phyloP scores from a whole-genome alignment of 2,888 invertebrate genomes.

The Pyrrhosoma nymphula region DNA sequence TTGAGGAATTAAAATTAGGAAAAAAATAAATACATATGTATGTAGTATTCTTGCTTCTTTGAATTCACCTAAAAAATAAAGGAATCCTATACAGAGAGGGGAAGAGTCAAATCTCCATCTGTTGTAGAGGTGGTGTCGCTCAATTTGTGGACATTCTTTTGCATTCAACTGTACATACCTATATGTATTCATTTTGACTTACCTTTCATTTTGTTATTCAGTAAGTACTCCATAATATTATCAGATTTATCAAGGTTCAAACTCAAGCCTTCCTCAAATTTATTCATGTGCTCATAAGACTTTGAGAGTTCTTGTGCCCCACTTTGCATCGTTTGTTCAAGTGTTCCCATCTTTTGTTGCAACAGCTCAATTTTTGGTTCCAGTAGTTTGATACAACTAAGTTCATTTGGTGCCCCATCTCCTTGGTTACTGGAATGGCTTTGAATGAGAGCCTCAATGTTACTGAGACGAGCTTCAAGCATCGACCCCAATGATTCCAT shows the following conservation, averaged over 20 bases:
- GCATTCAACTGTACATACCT: no score
- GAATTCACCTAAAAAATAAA: no score
- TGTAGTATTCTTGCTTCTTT: no score
- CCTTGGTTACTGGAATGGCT: conserved; percentile 74
- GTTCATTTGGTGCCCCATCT: conserved; percentile 30
- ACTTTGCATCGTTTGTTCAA: conserved; percentile 81
- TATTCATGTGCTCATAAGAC: conserved; percentile 72
- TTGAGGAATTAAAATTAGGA: no score
- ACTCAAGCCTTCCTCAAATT: conserved; percentile 74
- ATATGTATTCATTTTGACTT: background rate
- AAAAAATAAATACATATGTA: no score
- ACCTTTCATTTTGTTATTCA: conserved; percentile 30
- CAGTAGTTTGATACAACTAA: background rate
- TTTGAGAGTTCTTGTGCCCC: conserved; percentile 82
- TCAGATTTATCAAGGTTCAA: conserved; percentile 43
- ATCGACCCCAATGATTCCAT: conserved; percentile 79
- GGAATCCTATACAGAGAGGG: no score
- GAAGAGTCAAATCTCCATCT: no score
- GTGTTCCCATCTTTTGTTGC: conserved; percentile 77
- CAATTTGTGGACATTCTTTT: no score
- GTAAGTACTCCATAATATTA: conserved; percentile 38
- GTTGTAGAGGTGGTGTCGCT: no score
- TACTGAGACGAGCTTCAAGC: conserved; percentile 69
- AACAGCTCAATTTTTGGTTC: conserved; percentile 24
- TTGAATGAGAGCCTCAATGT: conserved; percentile 74